Evolutionary conservation across 2,888 invertebrate genomes (phyloP), one percentile per base, ranked within the genome.

Genomic region (Oligia latruncula): DNA sequence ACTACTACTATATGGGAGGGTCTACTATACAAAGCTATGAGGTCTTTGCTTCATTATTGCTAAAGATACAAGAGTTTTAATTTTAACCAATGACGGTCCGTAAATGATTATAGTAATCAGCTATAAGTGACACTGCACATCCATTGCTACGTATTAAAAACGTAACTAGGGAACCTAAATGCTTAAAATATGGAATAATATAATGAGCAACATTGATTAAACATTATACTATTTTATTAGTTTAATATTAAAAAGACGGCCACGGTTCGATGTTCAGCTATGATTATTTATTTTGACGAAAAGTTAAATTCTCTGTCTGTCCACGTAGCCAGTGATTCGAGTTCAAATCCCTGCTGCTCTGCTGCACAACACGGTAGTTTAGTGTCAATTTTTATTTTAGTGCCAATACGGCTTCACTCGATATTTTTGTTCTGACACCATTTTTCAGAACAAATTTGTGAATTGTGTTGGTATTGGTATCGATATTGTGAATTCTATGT

Each of bases 361-460:
- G 29, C 23, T 64, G 20, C 85, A 80, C 29, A 68, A 74, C 60
- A 17, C 43, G 15, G 40, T 71, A 72, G 73, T 82, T 84, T 74
- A 78, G 73, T 67, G 86, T 82, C 77, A 77, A 82, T 84, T 77
- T 77, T 77, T 70, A 73, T 70, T 83, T 86, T 85, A 86, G 60
- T 86, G 23, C 62, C 82, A 77, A 82, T 66, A 52, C n/a, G 20
- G 70, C 23, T 62, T 17, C 67, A 35, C 58, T 52, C 74, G 62
- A 71, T 86, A 74, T 77, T 77, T 77, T 86, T 77, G 66, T 71
- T 77, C 66, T 13, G 20, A 29, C 55, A 77, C 62, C 52, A 74
- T 82, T 74, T 85, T 82, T 66, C 29, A 64, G 58, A 20, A 77
- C 52, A 60, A 82, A 77, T 71, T 86, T 84, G 81, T 71, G 62